Conservation (phyloP, 2,113 vertebrate genomes). For the Athene noctua region DNA sequence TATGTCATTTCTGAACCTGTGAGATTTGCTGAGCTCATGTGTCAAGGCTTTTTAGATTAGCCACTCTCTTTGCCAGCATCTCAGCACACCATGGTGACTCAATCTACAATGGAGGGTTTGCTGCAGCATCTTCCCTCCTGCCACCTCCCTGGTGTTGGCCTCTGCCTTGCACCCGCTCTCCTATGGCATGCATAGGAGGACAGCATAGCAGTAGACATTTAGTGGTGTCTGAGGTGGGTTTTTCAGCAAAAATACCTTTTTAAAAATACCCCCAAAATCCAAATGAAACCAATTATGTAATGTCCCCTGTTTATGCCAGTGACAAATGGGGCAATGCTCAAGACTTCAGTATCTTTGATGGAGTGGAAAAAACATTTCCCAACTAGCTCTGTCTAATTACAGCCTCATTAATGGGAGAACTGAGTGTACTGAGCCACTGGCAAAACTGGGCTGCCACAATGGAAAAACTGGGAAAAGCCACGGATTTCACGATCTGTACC, state of each 20-base stretch:
- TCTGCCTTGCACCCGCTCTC: background rate
- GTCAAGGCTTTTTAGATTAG: background rate
- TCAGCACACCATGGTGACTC: background rate
- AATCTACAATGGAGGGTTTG: background rate
- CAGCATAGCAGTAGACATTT: background rate
- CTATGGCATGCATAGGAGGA: accelerated
- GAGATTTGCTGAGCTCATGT: background rate
- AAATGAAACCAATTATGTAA: background rate
- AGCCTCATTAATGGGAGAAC: background rate
- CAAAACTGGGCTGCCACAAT: background rate
- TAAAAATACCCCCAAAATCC: background rate
- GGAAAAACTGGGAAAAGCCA: background rate
- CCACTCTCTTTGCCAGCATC: background rate
- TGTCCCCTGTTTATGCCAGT: background rate
- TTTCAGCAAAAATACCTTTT: accelerated
- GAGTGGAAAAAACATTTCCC: background rate
- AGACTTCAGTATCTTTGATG: background rate
- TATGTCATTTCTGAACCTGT: background rate
- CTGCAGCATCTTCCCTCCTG: background rate
- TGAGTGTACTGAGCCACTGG: background rate
- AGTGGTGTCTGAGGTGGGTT: background rate
- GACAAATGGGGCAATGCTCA: background rate
- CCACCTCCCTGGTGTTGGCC: accelerated
- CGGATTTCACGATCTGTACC: background rate
- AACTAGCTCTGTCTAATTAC: slow-evolving; percentile 16